phyloP scores from a whole-genome alignment of 2,888 invertebrate genomes.

The Eupithecia pulchellata region DNA sequence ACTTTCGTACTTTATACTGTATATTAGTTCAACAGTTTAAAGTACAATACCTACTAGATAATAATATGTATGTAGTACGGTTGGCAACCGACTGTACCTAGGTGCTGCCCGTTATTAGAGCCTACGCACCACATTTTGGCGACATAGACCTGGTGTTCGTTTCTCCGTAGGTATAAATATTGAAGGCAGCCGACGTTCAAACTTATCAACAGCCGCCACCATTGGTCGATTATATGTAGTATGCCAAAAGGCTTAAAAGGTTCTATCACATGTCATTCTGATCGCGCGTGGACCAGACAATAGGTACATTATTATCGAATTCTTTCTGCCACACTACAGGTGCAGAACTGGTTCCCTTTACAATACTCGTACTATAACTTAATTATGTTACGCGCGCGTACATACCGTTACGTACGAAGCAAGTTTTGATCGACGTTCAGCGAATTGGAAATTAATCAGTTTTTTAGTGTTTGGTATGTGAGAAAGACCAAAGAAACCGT shows the following conservation, averaged over 20 bases:
- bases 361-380: conserved; percentile 23
- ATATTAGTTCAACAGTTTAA: too few relatives aligned
- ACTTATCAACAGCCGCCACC: background rate
- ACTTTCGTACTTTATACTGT: too few relatives aligned
- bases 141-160: too few relatives aligned
- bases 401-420: conserved; percentile 21
- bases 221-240: background rate
- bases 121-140: too few relatives aligned
- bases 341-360: conserved; percentile 23
- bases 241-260: background rate
- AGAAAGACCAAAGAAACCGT: too few relatives aligned
- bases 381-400: conserved; percentile 22
- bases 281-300: conserved; percentile 15
- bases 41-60: too few relatives aligned
- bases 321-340: conserved; percentile 16
- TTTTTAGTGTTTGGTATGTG: conserved; percentile 3
- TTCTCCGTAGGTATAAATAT: too few relatives aligned
- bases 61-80: too few relatives aligned
- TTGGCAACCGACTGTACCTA: too few relatives aligned
- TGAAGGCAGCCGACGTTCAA: background rate
- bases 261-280: background rate
- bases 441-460: conserved; percentile 18
- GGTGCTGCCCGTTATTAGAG: too few relatives aligned
- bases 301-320: conserved; percentile 18
- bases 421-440: conserved; percentile 17